These are phyloP conservation scores for Centropus bengalensis DNA, from an alignment of 2,113 vertebrate species.

Conservation along the genomic window DNA sequence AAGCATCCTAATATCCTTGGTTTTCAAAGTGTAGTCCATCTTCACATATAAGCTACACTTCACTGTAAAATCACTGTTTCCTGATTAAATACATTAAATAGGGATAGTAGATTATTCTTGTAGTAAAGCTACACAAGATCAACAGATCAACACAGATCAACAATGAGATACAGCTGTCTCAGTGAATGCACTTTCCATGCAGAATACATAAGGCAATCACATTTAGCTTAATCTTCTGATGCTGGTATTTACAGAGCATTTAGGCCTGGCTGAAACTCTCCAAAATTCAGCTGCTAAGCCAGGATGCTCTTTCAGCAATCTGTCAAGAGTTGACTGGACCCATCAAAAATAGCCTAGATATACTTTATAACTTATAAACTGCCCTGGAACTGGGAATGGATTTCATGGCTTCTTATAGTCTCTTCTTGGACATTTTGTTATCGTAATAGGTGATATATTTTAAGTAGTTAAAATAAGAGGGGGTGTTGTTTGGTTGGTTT, in stretches of 20 bases:
- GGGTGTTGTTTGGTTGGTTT: no score
- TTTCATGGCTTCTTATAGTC: not conserved
- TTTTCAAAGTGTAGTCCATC: not conserved
- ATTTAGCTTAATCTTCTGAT: not conserved
- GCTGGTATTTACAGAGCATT: not conserved
- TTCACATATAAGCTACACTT: not conserved
- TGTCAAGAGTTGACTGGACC: not conserved
- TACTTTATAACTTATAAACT: not conserved
- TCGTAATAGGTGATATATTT: not conserved
- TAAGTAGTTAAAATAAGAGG: not conserved
- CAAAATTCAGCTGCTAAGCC: not conserved
- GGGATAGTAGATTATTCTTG: not conserved
- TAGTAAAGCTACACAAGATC: not conserved
- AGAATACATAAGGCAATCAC: not conserved
- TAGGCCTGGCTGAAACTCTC: not conserved
- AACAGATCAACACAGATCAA: not conserved
- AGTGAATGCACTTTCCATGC: not conserved
- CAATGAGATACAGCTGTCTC: accelerated
- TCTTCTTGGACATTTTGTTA: not conserved
- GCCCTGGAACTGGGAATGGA: not conserved
- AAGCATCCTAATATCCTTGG: not conserved
- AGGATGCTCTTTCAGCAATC: not conserved
- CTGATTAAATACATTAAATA: not conserved
- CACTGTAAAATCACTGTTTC: not conserved
- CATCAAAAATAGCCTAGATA: not conserved